A percentile compares a stretch with the other conserved stretches of the same genome.
Evolutionary conservation across 2,888 invertebrate genomes (phyloP).

Genomic region (Dryomyza anilis): DNA sequence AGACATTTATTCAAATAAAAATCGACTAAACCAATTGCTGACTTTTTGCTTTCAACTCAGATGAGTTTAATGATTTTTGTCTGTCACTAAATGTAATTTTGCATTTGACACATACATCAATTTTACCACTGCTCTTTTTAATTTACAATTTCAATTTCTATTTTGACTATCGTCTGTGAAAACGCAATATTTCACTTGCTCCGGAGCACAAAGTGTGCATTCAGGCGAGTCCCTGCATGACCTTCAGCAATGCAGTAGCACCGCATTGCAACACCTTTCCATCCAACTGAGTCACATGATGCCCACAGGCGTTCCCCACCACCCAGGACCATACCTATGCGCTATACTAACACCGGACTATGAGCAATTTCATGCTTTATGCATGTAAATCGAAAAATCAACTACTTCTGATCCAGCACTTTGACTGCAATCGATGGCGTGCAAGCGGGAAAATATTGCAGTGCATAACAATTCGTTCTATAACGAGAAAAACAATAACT

Average conservation of each 20-base stretch:
- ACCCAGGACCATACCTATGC: not conserved
- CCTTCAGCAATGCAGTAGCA: not conserved
- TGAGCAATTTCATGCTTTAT: not conserved
- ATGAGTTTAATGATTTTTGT: not conserved
- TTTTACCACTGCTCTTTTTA: too few relatives aligned
- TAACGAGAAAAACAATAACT: not conserved
- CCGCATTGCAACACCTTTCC: not conserved
- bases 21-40: too few relatives aligned
- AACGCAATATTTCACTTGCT: not conserved
- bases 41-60: too few relatives aligned
- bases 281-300: too few relatives aligned
- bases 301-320: not conserved
- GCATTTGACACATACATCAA: too few relatives aligned
- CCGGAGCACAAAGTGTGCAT: not conserved
- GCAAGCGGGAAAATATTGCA: not conserved
- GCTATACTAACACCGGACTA: not conserved
- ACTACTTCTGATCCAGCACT: constrained; percentile 3
- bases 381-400: constrained; percentile 26
- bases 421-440: not conserved
- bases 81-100: not conserved
- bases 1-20: too few relatives aligned
- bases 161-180: too few relatives aligned
- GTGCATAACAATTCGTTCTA: constrained; percentile 5
- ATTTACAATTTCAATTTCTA: too few relatives aligned
- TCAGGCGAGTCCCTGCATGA: not conserved